Percentiles rank a stretch among this genome's conserved stretches.
Conservation (phyloP, 2,797 vertebrate genomes). For the Varecia variegata region DNA sequence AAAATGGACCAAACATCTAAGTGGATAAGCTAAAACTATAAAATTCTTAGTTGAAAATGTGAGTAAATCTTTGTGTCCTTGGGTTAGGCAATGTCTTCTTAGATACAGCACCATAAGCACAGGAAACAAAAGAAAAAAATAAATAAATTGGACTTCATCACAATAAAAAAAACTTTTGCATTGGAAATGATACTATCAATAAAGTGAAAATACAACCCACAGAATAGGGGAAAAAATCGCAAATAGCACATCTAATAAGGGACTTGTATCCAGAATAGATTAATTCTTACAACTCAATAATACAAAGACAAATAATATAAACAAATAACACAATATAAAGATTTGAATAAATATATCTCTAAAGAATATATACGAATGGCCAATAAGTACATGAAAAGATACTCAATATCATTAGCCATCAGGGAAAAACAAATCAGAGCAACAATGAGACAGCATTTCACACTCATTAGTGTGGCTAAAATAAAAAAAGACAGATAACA, state of each 20-base stretch:
- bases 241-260: background rate
- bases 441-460: background rate
- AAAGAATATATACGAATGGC: background rate
- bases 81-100: background rate
- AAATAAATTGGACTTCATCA: background rate
- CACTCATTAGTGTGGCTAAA: background rate
- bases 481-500: background rate
- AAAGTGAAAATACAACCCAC: conserved; percentile 13
- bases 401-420: background rate
- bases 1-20: background rate
- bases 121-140: background rate
- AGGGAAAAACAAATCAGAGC: background rate
- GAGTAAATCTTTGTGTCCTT: background rate
- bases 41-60: background rate
- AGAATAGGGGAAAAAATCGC: background rate
- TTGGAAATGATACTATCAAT: background rate
- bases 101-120: background rate
- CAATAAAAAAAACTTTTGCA: conserved; percentile 15
- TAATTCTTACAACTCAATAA: conserved; percentile 3
- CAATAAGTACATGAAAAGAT: background rate
- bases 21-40: background rate
- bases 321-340: background rate
- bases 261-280: background rate
- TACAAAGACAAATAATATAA: conserved; percentile 18
- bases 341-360: background rate